Percentiles rank a stretch among this genome's conserved stretches.
These are phyloP conservation scores for Acronicta aceris DNA, from an alignment of 2,888 invertebrate species.

Conservation along the genomic window DNA sequence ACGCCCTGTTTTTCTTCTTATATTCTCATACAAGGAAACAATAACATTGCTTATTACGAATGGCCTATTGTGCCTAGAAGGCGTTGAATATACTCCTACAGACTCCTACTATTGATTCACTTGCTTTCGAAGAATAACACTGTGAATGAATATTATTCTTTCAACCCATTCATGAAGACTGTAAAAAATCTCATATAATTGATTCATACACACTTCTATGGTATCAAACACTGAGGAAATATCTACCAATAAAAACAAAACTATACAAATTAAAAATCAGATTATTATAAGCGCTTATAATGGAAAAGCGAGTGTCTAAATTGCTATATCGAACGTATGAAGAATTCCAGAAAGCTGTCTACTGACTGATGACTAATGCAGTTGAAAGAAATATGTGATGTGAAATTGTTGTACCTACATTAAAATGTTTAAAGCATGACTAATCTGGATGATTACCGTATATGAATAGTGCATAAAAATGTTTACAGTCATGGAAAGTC, in stretches of 20 bases:
- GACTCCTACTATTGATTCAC: conserved; percentile 27
- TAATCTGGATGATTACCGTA: conserved; percentile 11
- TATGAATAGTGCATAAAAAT: not conserved
- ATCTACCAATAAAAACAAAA: conserved; percentile 26
- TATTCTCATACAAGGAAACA: conserved; percentile 44
- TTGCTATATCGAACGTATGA: conserved; percentile 20
- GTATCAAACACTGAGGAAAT: conserved; percentile 21
- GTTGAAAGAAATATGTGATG: conserved; percentile 14
- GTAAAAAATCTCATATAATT: too few relatives aligned
- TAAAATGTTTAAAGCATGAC: conserved; percentile 26
- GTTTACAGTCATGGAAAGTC: not conserved
- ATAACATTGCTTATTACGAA: conserved; percentile 40
- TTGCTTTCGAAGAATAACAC: conserved; percentile 21
- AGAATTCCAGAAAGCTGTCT: conserved; percentile 34
- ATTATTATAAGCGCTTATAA: conserved; percentile 13
- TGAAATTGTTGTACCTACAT: conserved; percentile 20
- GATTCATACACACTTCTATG: too few relatives aligned
- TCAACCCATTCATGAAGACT: conserved; percentile 9
- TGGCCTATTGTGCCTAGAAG: conserved; percentile 38
- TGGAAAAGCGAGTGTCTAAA: conserved; percentile 15
- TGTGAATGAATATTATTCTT: too few relatives aligned
- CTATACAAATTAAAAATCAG: conserved; percentile 20
- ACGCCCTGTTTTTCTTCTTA: conserved; percentile 36
- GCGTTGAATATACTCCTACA: conserved; percentile 17
- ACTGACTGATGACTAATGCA: conserved; percentile 34